Percentiles rank a stretch among this genome's conserved stretches.
These are phyloP conservation scores for Trigoniulus corallinus DNA, from an alignment of 1,140 invertebrate genomes.

Conservation along the genomic window DNA sequence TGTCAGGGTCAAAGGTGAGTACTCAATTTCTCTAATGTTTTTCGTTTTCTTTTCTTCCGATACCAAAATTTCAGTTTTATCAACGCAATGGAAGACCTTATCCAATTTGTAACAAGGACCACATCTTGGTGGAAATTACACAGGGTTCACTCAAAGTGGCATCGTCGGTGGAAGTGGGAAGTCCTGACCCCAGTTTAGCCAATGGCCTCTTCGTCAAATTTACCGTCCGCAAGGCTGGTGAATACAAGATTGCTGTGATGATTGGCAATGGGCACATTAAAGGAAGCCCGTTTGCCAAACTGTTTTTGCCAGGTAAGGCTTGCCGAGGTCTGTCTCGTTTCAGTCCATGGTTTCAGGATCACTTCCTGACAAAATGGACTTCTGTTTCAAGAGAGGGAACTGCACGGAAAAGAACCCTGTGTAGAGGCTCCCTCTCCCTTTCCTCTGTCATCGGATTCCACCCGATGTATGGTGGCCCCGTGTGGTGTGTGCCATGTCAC, in stretches of 20 bases:
- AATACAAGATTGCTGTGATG: constrained; percentile 69
- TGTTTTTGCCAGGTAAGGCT: constrained; percentile 45
- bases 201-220: constrained; percentile 77
- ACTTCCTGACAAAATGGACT: no score
- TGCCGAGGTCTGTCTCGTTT: no score
- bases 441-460: no score
- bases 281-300: constrained; percentile 45
- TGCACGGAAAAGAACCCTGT: no score
- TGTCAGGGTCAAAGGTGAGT: background rate
- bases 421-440: no score
- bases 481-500: no score
- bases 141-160: constrained; percentile 67
- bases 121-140: constrained; percentile 65
- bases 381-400: no score
- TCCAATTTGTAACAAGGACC: constrained; percentile 78
- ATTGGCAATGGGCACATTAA: constrained; percentile 50
- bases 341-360: no score
- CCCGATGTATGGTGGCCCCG: no score
- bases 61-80: constrained; percentile 44
- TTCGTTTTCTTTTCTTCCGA: background rate
- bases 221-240: constrained; percentile 71
- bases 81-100: constrained; percentile 82
- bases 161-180: constrained; percentile 64
- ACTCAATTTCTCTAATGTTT: background rate
- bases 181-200: constrained; percentile 56